A percentile compares a stretch with the other conserved stretches of the same genome.
phyloP scores from a whole-genome alignment of 2,797 vertebrate species.

The Harpagifer antarcticus region DNA sequence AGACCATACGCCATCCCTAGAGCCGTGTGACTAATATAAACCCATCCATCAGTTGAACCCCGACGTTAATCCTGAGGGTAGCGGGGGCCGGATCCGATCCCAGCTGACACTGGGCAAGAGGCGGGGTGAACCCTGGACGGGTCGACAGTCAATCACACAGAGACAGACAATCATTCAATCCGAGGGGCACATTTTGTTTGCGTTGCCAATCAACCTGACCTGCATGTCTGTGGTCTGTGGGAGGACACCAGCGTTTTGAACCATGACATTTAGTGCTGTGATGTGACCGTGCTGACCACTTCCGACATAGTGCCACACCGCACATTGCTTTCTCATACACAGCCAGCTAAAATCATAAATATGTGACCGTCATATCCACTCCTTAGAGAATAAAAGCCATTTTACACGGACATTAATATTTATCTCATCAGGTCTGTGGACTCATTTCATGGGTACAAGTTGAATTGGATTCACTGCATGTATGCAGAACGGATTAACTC shows the following conservation, averaged over 20 bases:
- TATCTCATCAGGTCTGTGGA: neutral
- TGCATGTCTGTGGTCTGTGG: conserved; percentile 1
- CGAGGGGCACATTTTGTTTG: neutral
- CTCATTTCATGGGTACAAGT: neutral
- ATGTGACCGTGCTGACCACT: neutral
- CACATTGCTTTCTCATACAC: conserved; percentile 1
- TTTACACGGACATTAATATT: conserved; percentile 1
- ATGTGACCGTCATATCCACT: neutral
- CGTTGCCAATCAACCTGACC: neutral
- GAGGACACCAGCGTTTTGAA: neutral
- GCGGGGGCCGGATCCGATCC: neutral
- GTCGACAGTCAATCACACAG: conserved; percentile 9
- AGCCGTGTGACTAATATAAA: neutral
- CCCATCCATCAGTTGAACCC: neutral
- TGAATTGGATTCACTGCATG: neutral
- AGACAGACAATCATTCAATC: neutral
- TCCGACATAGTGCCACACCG: neutral
- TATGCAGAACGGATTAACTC: neutral
- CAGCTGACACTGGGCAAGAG: neutral
- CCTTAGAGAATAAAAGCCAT: neutral
- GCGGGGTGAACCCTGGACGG: neutral
- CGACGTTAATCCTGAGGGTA: neutral
- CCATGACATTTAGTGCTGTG: neutral
- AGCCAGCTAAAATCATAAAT: neutral
- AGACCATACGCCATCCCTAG: neutral